Percentiles rank a stretch among this genome's conserved stretches.
phyloP scores from a whole-genome alignment of 1,140 invertebrate genomes.

The Scaptomyza montana region DNA sequence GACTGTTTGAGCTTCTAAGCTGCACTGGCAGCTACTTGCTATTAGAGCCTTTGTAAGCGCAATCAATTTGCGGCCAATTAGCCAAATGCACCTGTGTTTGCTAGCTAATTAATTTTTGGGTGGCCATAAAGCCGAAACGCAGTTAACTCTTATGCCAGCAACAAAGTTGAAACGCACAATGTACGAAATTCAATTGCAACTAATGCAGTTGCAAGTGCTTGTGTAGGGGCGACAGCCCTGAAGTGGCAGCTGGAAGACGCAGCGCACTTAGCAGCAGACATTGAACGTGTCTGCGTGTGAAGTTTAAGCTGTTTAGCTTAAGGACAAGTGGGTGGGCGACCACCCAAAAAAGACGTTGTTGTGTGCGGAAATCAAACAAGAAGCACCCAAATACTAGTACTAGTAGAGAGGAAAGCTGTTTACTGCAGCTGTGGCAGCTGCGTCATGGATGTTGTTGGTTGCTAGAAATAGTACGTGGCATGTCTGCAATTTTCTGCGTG shows the following conservation, averaged over 20 bases:
- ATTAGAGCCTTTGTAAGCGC: slow-evolving; percentile 5
- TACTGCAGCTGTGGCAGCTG: slow-evolving; percentile 49
- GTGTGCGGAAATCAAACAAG: slow-evolving; percentile 71
- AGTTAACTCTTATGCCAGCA: slow-evolving; percentile 17
- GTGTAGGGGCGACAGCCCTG: background rate
- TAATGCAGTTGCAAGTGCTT: slow-evolving; percentile 63
- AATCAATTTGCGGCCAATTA: slow-evolving; percentile 64
- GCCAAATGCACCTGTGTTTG: slow-evolving; percentile 54
- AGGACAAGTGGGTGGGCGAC: background rate
- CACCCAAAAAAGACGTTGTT: background rate
- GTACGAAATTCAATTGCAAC: slow-evolving; percentile 71
- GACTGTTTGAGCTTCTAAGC: slow-evolving; percentile 40
- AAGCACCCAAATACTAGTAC: slow-evolving; percentile 50
- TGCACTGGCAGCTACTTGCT: slow-evolving; percentile 31
- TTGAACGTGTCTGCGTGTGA: slow-evolving; percentile 66
- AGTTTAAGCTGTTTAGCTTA: slow-evolving; percentile 68
- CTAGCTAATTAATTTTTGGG: slow-evolving; percentile 62
- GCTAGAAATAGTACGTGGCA: slow-evolving; percentile 45
- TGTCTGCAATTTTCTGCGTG: slow-evolving; percentile 70
- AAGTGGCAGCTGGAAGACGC: slow-evolving; percentile 29
- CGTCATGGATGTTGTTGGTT: background rate
- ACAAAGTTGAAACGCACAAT: slow-evolving; percentile 55
- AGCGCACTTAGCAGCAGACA: slow-evolving; percentile 64
- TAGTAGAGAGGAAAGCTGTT: slow-evolving; percentile 34
- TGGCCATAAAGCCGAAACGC: background rate